Conservation (phyloP, 1,140 invertebrate species). For the Doryteuthis pealeii region DNA sequence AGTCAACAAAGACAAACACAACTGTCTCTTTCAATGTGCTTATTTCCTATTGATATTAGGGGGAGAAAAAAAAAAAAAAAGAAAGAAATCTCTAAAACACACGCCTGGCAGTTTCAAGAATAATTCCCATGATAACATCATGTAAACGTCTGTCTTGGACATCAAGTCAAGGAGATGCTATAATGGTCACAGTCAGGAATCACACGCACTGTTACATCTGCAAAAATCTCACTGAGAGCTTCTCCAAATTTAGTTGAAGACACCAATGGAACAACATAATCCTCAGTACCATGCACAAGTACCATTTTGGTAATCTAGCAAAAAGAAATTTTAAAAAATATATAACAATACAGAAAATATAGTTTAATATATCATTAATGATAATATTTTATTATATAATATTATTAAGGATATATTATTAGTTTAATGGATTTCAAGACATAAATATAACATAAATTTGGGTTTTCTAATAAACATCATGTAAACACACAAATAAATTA, state of each 20-base stretch:
- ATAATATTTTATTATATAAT: too few relatives aligned
- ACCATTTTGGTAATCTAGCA: slow-evolving; percentile 52
- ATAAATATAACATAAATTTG: too few relatives aligned
- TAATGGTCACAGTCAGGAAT: slow-evolving; percentile 54
- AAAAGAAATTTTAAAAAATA: slow-evolving; percentile 17
- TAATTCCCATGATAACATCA: slow-evolving; percentile 42
- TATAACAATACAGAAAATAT: not conserved
- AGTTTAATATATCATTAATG: too few relatives aligned
- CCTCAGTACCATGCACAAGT: slow-evolving; percentile 51
- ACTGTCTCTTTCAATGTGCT: too few relatives aligned
- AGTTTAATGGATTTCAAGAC: too few relatives aligned
- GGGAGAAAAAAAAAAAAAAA: not conserved
- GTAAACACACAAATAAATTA: too few relatives aligned
- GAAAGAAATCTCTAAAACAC: slow-evolving; percentile 27
- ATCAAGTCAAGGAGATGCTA: slow-evolving; percentile 54
- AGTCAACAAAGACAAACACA: too few relatives aligned
- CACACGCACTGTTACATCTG: slow-evolving; percentile 43
- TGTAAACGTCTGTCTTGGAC: slow-evolving; percentile 42
- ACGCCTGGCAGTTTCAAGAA: slow-evolving; percentile 42
- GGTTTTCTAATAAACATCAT: too few relatives aligned
- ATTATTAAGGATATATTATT: too few relatives aligned
- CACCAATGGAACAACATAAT: slow-evolving; percentile 46
- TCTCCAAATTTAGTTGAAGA: slow-evolving; percentile 44
- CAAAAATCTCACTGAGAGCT: slow-evolving; percentile 37
- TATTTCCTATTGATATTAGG: too few relatives aligned